A percentile compares a stretch with the other conserved stretches of the same genome.
These are phyloP conservation scores for Brenthis daphne DNA, from an alignment of 2,888 invertebrate genomes.

Conservation along the genomic window DNA sequence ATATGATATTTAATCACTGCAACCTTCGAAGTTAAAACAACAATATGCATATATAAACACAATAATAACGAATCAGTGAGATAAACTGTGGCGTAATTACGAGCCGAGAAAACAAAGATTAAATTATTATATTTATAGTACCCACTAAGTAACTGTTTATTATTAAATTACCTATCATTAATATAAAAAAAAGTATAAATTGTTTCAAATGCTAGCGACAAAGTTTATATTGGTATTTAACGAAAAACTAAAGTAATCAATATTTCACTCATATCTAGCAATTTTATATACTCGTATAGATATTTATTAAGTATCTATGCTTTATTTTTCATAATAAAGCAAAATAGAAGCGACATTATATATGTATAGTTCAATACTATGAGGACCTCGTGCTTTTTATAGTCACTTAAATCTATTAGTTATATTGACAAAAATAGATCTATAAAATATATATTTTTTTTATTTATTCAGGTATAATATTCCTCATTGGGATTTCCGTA, in stretches of 20 bases:
- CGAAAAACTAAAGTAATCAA: no score
- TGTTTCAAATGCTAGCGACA: no score
- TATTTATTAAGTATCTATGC: no score
- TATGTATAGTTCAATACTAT: no score
- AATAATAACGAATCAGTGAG: background rate
- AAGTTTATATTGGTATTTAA: no score
- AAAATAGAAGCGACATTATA: no score
- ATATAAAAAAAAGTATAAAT: no score
- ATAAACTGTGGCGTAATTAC: slow-evolving; percentile 14
- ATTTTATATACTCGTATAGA: no score
- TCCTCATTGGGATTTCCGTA: slow-evolving; percentile 46
- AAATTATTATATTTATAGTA: background rate
- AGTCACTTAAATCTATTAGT: no score
- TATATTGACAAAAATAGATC: background rate
- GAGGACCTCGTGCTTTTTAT: background rate
- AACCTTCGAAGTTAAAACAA: slow-evolving; percentile 15
- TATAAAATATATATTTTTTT: background rate
- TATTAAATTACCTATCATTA: background rate
- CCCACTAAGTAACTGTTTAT: background rate
- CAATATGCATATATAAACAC: slow-evolving; percentile 1
- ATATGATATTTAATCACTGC: background rate
- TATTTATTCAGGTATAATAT: slow-evolving; percentile 47
- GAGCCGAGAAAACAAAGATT: background rate
- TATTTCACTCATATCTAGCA: no score
- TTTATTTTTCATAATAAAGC: no score